phyloP scores from a whole-genome alignment of 2,113 vertebrate species.

The Puntigrus tetrazona region DNA sequence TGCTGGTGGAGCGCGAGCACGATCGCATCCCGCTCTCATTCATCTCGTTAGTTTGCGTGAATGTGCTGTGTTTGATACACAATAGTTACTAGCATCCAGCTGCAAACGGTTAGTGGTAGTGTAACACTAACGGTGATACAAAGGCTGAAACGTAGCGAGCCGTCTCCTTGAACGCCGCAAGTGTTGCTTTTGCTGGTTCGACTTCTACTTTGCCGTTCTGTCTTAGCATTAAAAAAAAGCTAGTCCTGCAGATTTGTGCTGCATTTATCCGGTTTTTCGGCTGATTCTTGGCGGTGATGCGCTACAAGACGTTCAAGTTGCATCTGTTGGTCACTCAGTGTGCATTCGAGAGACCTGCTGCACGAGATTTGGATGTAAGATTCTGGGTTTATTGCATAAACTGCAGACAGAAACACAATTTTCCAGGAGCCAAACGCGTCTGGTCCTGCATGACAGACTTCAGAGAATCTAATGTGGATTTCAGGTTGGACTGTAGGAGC shows the following conservation, averaged over 20 bases:
- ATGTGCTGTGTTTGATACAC: slow-evolving; percentile 38
- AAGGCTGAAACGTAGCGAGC: slow-evolving; percentile 2
- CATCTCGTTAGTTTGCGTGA: slow-evolving; percentile 34
- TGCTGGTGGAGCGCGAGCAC: slow-evolving; percentile 13
- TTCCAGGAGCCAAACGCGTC: not conserved
- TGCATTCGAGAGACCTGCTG: not conserved
- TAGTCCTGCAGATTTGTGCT: slow-evolving; percentile 6
- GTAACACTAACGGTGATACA: slow-evolving; percentile 37
- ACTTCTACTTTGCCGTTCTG: slow-evolving; percentile 11
- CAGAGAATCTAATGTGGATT: not conserved
- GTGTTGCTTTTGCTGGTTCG: not conserved
- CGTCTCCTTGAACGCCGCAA: slow-evolving; percentile 19
- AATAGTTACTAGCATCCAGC: slow-evolving; percentile 53
- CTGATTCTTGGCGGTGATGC: not conserved
- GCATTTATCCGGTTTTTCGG: not conserved
- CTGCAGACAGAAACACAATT: not conserved
- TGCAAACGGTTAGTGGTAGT: slow-evolving; percentile 39
- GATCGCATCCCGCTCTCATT: slow-evolving; percentile 30
- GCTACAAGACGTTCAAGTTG: not conserved
- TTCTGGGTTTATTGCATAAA: slow-evolving; percentile 7
- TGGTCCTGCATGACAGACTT: slow-evolving; percentile 4
- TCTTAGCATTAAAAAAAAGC: not conserved
- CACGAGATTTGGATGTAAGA: slow-evolving; percentile 15
- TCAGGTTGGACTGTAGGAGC: not conserved
- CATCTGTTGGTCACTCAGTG: not conserved